Conservation (phyloP, 2,888 invertebrate genomes). For the Eupithecia centaureata region DNA sequence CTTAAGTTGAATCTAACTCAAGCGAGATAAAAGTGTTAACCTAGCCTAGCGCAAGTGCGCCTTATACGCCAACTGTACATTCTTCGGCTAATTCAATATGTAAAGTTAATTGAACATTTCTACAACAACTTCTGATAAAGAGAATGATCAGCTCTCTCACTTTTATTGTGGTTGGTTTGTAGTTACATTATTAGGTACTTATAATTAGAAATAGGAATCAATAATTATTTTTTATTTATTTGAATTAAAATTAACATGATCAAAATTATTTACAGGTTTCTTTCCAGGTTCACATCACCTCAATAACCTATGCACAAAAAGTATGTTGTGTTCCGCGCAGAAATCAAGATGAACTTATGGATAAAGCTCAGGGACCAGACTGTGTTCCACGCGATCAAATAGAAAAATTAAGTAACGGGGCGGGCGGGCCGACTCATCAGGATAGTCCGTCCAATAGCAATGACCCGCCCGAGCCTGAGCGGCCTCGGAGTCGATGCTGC, state of each 20-base stretch:
- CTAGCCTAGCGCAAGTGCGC: no score
- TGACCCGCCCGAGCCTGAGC: conserved; percentile 1
- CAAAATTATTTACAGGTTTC: neutral
- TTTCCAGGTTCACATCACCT: neutral
- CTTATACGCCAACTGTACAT: conserved; percentile 35
- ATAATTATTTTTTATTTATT: no score
- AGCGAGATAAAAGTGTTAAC: no score
- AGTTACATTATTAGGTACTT: neutral
- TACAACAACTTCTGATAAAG: conserved; percentile 58
- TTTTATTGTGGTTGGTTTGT: conserved; percentile 57
- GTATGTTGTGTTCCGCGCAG: conserved; percentile 1
- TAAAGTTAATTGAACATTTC: conserved; percentile 57
- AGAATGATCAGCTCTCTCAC: conserved; percentile 57
- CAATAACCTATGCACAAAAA: conserved; percentile 4
- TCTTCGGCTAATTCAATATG: conserved; percentile 25
- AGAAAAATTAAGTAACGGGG: neutral
- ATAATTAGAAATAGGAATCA: neutral
- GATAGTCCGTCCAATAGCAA: neutral
- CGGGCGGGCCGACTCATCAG: conserved; percentile 3
- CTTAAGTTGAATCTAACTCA: no score
- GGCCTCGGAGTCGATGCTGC: conserved; percentile 58
- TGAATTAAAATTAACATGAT: neutral
- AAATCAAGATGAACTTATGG: neutral
- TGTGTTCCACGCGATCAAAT: conserved; percentile 2
- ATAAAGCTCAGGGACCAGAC: neutral